Conservation (phyloP, 2,888 invertebrate species). For the Sarcophaga rosellei region DNA sequence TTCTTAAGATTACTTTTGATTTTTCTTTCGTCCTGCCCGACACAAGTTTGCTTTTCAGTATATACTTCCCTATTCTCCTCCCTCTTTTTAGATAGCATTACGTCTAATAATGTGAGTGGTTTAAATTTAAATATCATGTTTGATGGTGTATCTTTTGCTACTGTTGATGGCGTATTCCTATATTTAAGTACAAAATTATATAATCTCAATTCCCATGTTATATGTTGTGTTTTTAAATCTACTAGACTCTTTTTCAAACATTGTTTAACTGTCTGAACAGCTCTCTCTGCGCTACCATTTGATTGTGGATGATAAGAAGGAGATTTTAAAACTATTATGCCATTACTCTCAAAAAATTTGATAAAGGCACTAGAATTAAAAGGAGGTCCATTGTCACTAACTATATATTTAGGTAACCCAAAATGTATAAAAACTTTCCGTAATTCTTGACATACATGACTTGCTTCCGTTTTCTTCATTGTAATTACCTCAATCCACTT, state of each 20-base stretch:
- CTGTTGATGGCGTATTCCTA: conserved; percentile 29
- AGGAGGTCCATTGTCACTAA: conserved; percentile 53
- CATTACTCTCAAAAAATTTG: conserved; percentile 29
- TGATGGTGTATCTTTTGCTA: conserved; percentile 9
- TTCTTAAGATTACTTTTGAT: too few species aligned
- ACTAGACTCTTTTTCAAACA: conserved; percentile 29
- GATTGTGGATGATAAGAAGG: conserved; percentile 41
- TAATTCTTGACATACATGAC: not conserved
- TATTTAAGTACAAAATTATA: conserved; percentile 28
- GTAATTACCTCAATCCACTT: conserved; percentile 42
- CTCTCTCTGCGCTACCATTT: conserved; percentile 42
- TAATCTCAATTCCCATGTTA: conserved; percentile 32
- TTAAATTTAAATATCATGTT: conserved; percentile 16
- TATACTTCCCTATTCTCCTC: not conserved
- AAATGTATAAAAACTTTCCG: conserved; percentile 36
- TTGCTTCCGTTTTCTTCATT: not conserved
- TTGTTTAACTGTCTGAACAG: conserved; percentile 45
- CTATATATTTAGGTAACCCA: conserved; percentile 27
- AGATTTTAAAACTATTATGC: conserved; percentile 23
- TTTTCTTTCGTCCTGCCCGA: not conserved
- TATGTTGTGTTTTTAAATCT: conserved; percentile 22
- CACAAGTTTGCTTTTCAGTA: not conserved
- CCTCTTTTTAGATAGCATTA: not conserved
- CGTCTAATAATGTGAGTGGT: conserved; percentile 27
- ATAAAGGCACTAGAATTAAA: conserved; percentile 31